These are phyloP conservation scores for Cladopsammia gracilis DNA, from an alignment of 64 coral and sea anemone genomes.

Conservation along the genomic window DNA sequence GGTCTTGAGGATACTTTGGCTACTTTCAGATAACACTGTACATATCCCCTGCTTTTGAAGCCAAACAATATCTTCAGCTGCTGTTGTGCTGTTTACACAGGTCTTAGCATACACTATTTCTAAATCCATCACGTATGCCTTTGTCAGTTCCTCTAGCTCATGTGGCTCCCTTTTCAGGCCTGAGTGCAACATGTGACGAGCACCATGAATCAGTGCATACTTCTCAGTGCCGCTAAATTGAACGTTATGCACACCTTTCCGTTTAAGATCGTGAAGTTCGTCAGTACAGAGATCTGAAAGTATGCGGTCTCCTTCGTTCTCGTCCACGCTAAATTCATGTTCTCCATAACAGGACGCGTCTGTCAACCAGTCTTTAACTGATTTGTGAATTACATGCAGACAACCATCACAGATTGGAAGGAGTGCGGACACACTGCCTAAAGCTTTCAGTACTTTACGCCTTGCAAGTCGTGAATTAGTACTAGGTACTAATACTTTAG, in stretches of 20 bases:
- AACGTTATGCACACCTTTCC: neutral
- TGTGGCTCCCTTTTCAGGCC: neutral
- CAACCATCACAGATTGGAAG: constrained; percentile 27
- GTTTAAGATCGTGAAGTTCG: neutral
- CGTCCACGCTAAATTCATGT: constrained; percentile 13
- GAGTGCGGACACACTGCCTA: neutral
- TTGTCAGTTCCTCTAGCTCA: neutral
- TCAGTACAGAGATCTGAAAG: neutral
- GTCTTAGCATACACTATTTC: neutral
- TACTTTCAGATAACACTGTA: neutral
- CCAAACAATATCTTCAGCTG: constrained; percentile 9
- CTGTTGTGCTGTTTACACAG: neutral
- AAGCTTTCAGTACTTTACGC: neutral
- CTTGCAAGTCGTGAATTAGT: neutral
- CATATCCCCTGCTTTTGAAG: neutral
- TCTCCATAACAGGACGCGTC: neutral
- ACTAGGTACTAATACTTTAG: constrained; percentile 2
- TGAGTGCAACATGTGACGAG: neutral
- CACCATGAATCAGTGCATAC: neutral
- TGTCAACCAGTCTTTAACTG: constrained; percentile 40
- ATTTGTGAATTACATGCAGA: constrained; percentile 31
- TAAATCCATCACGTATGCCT: neutral
- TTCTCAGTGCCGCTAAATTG: neutral
- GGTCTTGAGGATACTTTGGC: neutral
- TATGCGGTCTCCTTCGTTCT: constrained; percentile 14